phyloP scores from a whole-genome alignment of 2,113 vertebrate genomes.

The Phylloscopus trochilus region DNA sequence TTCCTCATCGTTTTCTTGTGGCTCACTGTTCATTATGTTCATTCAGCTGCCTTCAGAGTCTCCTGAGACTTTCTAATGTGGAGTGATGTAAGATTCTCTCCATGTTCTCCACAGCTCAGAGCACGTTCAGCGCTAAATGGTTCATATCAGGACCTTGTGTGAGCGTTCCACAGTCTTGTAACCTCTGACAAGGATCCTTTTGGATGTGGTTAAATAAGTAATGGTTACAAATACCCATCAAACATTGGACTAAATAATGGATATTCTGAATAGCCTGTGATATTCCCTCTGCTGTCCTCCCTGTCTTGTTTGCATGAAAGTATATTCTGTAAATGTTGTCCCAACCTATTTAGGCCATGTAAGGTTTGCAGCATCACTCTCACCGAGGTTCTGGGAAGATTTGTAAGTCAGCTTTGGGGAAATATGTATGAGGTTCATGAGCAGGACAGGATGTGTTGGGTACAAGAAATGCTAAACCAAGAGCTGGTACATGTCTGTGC shows the following conservation, averaged over 20 bases:
- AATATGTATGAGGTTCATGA: neutral
- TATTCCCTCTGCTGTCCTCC: neutral
- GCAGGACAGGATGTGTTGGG: neutral
- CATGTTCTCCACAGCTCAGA: neutral
- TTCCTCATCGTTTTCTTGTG: neutral
- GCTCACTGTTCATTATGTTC: constrained; percentile 17
- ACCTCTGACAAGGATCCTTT: neutral
- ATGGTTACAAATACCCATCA: neutral
- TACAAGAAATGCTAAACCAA: neutral
- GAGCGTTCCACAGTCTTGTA: neutral
- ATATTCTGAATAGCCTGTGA: neutral
- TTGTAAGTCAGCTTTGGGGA: neutral
- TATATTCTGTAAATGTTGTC: neutral
- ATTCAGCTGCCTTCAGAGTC: constrained; percentile 33
- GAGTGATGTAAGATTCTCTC: neutral
- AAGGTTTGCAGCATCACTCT: neutral
- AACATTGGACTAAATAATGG: neutral
- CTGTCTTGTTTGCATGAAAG: neutral
- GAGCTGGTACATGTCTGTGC: fast-evolving
- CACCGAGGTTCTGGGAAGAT: neutral
- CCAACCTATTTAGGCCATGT: neutral
- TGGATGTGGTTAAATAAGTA: neutral
- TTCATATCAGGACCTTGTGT: neutral
- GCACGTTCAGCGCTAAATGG: neutral
- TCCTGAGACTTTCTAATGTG: neutral